These are phyloP conservation scores for Phaethon lepturus DNA, from an alignment of 2,113 vertebrate species.

Conservation along the genomic window DNA sequence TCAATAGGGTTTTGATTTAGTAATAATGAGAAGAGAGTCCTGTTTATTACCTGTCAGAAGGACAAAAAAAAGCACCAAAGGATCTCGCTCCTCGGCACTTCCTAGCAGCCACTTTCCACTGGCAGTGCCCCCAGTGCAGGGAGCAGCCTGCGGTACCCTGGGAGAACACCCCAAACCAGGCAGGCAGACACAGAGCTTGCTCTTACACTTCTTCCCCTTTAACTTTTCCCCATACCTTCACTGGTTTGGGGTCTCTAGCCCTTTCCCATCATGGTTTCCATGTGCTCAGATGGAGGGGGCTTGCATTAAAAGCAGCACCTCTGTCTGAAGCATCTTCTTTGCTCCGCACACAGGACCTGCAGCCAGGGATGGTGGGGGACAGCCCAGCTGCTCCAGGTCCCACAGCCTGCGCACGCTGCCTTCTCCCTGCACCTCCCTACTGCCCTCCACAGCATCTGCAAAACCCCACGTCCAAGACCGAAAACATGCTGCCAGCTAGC, in stretches of 20 bases:
- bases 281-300: background rate
- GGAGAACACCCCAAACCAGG: background rate
- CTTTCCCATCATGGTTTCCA: background rate
- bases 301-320: background rate
- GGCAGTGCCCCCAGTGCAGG: rapidly evolving
- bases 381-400: background rate
- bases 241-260: background rate
- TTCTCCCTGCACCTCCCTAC: background rate
- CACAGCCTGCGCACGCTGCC: background rate
- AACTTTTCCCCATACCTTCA: rapidly evolving
- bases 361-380: background rate
- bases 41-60: slow-evolving; percentile 5
- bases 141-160: background rate
- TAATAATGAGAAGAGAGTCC: slow-evolving; percentile 10
- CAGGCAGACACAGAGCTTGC: background rate
- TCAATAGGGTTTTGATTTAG: slow-evolving; percentile 52
- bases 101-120: background rate
- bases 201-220: background rate
- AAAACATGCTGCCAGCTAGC: background rate
- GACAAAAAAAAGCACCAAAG: background rate
- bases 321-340: background rate
- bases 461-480: background rate
- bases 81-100: background rate
- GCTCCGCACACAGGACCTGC: background rate
- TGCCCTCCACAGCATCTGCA: background rate